These are phyloP conservation scores for Sebastes oblongus DNA, from an alignment of 2,797 vertebrate species.

Conservation along the genomic window DNA sequence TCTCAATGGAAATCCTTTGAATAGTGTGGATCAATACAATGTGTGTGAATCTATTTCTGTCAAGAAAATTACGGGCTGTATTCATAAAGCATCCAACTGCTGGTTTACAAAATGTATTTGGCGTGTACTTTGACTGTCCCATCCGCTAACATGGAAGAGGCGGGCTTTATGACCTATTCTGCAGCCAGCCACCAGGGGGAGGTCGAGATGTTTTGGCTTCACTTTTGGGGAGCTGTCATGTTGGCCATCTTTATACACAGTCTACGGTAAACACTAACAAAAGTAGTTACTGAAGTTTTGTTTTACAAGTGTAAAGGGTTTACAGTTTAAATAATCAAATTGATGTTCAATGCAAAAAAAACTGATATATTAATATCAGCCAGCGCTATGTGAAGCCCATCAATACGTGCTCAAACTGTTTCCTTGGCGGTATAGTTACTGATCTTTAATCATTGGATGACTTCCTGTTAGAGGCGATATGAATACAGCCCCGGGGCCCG, in stretches of 20 bases:
- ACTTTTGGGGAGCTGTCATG: too few relatives aligned
- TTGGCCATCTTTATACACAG: too few relatives aligned
- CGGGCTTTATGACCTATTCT: too few relatives aligned
- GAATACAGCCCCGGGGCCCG: constrained; percentile 30
- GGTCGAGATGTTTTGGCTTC: too few relatives aligned
- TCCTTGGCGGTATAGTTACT: background rate
- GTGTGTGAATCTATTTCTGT: constrained; percentile 11
- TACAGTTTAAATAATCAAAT: background rate
- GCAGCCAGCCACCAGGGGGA: too few relatives aligned
- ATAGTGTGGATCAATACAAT: background rate
- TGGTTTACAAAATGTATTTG: background rate
- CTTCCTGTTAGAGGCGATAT: constrained; percentile 5
- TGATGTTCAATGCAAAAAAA: background rate
- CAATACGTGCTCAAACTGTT: background rate
- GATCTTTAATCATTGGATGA: background rate
- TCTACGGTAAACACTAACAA: background rate
- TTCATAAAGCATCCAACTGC: constrained; percentile 36
- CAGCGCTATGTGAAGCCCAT: background rate
- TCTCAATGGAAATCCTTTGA: background rate
- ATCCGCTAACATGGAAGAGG: too few relatives aligned
- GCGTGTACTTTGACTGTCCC: too few relatives aligned
- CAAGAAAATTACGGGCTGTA: constrained; percentile 17
- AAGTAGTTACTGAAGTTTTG: background rate
- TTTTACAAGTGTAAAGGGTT: background rate
- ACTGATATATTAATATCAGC: too few relatives aligned